Percentiles rank a stretch among this genome's conserved stretches.
phyloP scores from a whole-genome alignment of 2,797 vertebrate species.

The Xerus rutilus region DNA sequence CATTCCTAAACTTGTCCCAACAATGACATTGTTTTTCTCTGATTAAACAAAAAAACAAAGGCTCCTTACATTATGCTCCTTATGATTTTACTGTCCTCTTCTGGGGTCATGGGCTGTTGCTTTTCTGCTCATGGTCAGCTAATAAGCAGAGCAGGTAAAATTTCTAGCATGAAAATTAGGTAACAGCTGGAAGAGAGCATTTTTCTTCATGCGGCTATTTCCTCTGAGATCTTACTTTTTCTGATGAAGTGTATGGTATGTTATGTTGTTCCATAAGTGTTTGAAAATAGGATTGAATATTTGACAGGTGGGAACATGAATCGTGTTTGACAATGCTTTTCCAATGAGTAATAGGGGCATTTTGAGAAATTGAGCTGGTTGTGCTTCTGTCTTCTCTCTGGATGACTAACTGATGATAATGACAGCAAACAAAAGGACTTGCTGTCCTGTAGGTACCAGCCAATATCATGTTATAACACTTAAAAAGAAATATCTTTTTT shows the following conservation, averaged over 20 bases:
- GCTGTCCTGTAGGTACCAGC: slow-evolving; percentile 39
- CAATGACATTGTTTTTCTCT: not conserved
- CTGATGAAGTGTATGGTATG: not conserved
- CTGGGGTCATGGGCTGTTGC: not conserved
- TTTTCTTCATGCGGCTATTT: not conserved
- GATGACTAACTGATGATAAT: slow-evolving; percentile 22
- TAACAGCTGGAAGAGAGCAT: not conserved
- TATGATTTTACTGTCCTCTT: not conserved
- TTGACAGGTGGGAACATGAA: slow-evolving; percentile 57
- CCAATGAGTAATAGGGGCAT: slow-evolving; percentile 3
- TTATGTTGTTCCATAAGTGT: slow-evolving; percentile 60
- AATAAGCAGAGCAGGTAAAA: slow-evolving; percentile 35
- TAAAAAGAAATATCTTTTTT: slow-evolving; percentile 63
- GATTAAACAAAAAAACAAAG: not conserved
- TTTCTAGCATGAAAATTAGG: slow-evolving; percentile 21
- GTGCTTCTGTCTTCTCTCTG: not conserved
- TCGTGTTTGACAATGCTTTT: slow-evolving; percentile 4
- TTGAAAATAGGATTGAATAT: slow-evolving; percentile 37
- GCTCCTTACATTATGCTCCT: not conserved
- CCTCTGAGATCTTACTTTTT: not conserved
- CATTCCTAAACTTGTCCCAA: not conserved
- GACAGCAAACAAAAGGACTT: slow-evolving; percentile 56
- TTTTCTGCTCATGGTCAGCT: slow-evolving; percentile 43
- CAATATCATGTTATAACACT: slow-evolving; percentile 70
- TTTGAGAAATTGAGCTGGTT: not conserved